These are phyloP conservation scores for Seira sanloemensis DNA, from an alignment of 2,888 invertebrate genomes.

Conservation along the genomic window DNA sequence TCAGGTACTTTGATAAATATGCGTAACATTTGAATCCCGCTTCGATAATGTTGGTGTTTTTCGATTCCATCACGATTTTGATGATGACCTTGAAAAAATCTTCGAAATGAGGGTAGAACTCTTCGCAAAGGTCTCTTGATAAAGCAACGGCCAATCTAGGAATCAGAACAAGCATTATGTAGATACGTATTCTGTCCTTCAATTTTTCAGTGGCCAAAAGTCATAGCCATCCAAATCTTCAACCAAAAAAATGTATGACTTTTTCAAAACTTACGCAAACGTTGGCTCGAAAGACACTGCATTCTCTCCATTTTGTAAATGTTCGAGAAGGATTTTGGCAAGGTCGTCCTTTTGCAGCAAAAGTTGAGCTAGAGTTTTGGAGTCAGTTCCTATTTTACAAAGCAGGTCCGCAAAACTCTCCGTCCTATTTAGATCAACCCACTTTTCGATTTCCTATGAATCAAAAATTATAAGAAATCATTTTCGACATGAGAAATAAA, in stretches of 20 bases:
- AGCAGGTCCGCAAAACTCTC: slow-evolving; percentile 87
- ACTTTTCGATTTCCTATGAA: slow-evolving; percentile 86
- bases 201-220: no score
- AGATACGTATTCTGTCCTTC: no score
- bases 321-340: slow-evolving; percentile 83
- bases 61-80: slow-evolving; percentile 81
- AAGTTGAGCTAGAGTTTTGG: slow-evolving; percentile 88
- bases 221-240: no score
- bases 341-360: slow-evolving; percentile 88
- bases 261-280: slow-evolving; percentile 64
- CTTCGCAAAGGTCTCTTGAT: slow-evolving; percentile 90
- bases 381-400: slow-evolving; percentile 84
- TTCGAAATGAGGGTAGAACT: slow-evolving; percentile 91
- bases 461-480: background rate
- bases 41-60: slow-evolving; percentile 90
- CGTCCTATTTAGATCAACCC: slow-evolving; percentile 91
- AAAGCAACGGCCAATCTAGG: slow-evolving; percentile 89
- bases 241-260: background rate
- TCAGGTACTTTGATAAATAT: slow-evolving; percentile 92
- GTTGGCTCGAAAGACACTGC: slow-evolving; percentile 64
- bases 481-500: background rate
- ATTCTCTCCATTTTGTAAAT: slow-evolving; percentile 77
- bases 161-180: slow-evolving; percentile 73
- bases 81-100: slow-evolving; percentile 85
- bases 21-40: slow-evolving; percentile 91